Evolutionary conservation across 2,113 vertebrate species (phyloP).

Genomic region (Quiscalus mexicanus): DNA sequence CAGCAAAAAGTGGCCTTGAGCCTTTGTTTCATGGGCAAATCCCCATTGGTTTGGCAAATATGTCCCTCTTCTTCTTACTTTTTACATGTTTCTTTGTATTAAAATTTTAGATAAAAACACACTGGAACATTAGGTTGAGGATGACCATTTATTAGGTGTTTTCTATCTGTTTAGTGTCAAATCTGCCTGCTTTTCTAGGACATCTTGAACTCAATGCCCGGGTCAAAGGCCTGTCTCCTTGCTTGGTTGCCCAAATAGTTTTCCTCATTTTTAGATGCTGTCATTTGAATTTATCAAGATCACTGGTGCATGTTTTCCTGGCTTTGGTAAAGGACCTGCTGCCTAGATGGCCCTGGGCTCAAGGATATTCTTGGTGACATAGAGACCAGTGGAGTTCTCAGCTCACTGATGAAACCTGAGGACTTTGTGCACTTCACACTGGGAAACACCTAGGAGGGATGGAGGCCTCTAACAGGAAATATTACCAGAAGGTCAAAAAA

Average conservation of each 20-base stretch:
- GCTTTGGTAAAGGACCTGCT: not conserved
- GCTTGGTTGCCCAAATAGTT: not conserved
- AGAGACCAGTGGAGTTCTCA: not conserved
- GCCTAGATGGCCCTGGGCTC: not conserved
- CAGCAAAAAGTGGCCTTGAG: rapidly evolving
- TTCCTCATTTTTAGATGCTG: not conserved
- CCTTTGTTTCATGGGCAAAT: not conserved
- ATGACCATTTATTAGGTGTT: not conserved
- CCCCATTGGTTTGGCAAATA: not conserved
- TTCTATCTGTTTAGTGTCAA: not conserved
- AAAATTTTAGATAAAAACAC: not conserved
- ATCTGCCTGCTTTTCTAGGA: not conserved
- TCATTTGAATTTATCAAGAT: not conserved
- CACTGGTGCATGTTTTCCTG: not conserved
- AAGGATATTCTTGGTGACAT: slow-evolving; percentile 22
- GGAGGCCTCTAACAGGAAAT: not conserved
- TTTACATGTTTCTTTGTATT: not conserved
- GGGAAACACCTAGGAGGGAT: not conserved
- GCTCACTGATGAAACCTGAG: not conserved
- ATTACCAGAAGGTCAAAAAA: not conserved
- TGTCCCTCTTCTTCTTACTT: not conserved
- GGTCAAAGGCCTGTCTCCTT: not conserved
- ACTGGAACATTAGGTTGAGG: not conserved
- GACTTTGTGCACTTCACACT: not conserved
- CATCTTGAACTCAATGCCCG: not conserved